Conservation (phyloP, 2,888 invertebrate species). For the Trichogramma dendrolimi region DNA sequence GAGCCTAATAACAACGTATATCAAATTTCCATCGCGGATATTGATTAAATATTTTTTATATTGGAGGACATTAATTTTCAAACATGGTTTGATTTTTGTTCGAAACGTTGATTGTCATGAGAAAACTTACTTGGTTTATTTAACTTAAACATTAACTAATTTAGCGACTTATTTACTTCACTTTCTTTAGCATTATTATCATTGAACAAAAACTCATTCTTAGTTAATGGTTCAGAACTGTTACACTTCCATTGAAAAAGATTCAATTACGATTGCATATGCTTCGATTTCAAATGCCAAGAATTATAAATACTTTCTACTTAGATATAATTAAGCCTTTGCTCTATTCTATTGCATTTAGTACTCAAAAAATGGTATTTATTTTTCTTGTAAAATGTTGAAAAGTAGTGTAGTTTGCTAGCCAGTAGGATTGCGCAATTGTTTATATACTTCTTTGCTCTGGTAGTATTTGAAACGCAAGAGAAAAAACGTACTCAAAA, state of each 20-base stretch:
- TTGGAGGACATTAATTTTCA: too few species aligned
- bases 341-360: not conserved
- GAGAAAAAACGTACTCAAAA: constrained; percentile 1
- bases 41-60: too few species aligned
- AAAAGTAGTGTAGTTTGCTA: constrained; percentile 9
- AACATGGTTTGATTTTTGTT: too few species aligned
- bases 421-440: constrained; percentile 10
- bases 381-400: constrained; percentile 12
- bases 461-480: constrained; percentile 11
- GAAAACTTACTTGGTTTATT: not conserved
- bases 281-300: constrained; percentile 17
- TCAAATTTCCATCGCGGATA: too few species aligned
- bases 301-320: not conserved
- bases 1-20: too few species aligned
- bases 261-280: not conserved
- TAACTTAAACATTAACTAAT: constrained; percentile 6
- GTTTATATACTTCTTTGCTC: constrained; percentile 6
- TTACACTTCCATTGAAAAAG: too few species aligned
- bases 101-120: constrained; percentile 8
- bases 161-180: not conserved
- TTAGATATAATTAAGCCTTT: constrained; percentile 8
- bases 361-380: constrained; percentile 16
- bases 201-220: not conserved
- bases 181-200: not conserved
- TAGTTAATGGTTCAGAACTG: too few species aligned